Evolutionary conservation across 2,888 invertebrate genomes (phyloP).

Genomic region (Odontomyia ornata): DNA sequence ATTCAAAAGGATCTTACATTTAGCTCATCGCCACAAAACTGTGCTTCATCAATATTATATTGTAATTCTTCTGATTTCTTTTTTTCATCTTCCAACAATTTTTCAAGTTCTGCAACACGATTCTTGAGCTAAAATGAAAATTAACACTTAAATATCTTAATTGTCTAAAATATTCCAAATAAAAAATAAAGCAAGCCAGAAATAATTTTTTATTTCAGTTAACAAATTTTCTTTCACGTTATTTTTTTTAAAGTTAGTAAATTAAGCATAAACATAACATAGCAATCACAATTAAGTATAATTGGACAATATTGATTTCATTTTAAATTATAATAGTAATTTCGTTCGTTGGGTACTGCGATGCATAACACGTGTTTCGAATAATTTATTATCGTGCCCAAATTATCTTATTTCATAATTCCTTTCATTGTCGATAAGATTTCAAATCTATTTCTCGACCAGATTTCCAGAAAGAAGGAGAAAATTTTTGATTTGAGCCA

Average conservation of each 20-base stretch:
- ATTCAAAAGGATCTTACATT: constrained; percentile 70
- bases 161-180: constrained; percentile 17
- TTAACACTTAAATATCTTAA: constrained; percentile 13
- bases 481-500: constrained; percentile 45
- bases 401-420: neutral
- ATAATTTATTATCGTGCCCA: neutral
- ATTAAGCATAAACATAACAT: neutral
- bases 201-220: constrained; percentile 43
- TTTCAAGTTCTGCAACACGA: constrained; percentile 69
- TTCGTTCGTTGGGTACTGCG: neutral
- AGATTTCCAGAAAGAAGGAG: constrained; percentile 21
- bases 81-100: constrained; percentile 78
- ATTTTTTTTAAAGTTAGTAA: constrained; percentile 38
- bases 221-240: constrained; percentile 44
- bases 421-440: neutral
- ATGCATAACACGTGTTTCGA: neutral
- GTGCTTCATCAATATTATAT: constrained; percentile 91
- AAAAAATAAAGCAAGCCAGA: constrained; percentile 46
- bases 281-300: constrained; percentile 23
- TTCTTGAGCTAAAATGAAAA: constrained; percentile 65
- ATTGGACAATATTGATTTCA: neutral
- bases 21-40: constrained; percentile 86
- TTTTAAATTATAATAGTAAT: neutral
- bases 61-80: constrained; percentile 89
- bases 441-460: neutral